Base-by-base conservation (phyloP, 2,113 vertebrate genomes). In the Xyrauchen texanus region DNA sequence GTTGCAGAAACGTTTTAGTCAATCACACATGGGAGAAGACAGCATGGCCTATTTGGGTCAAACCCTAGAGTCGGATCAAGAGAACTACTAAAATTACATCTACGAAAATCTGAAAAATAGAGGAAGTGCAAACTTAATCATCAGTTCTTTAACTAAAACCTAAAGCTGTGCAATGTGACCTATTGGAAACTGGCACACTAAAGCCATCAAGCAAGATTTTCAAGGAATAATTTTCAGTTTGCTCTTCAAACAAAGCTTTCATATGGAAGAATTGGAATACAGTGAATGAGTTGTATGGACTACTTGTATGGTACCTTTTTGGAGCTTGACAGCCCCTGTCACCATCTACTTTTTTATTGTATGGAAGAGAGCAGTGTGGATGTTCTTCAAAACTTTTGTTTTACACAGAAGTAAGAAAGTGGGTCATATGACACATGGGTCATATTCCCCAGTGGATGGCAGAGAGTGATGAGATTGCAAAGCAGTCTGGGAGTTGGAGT, bases 81-180 rank as follows among this genome's bases (percentile, higher is more conserved):
- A 47, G 7, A 5, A 34, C 53, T 34, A 34, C 21, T 78, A 68
- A 78, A 78, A 78, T 69, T 78, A 78, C 55, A 72, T 66, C 61
- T 16, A 53, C 34, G 57, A 64, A 46, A 10, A 62, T 70, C 60
- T 62, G 64, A 58, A 47, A 34, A 68, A 79, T 45, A 71, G 60
- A 79, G 15, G 21, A 58, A 8, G 53, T 10, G 60, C 0, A 12
- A 55, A 62, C 45, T 52, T 21, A 51, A 62, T 79, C 78, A 73
- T 61, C 68, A 72, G 34, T 73, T 71, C 68, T 71, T 51, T 64
- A 79, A 78, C 44, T 75, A 75, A 73, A 67, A 67, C 12, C 64
- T 47, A 45, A 68, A 78, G 16, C 66, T 61, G 65, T 9, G 44
- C 15, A 13, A 57, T 34, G n/a, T 21, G 53, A 58, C 21, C 21